Conservation (phyloP, 2,113 vertebrate species). For the Corythoichthys haematopterus region DNA sequence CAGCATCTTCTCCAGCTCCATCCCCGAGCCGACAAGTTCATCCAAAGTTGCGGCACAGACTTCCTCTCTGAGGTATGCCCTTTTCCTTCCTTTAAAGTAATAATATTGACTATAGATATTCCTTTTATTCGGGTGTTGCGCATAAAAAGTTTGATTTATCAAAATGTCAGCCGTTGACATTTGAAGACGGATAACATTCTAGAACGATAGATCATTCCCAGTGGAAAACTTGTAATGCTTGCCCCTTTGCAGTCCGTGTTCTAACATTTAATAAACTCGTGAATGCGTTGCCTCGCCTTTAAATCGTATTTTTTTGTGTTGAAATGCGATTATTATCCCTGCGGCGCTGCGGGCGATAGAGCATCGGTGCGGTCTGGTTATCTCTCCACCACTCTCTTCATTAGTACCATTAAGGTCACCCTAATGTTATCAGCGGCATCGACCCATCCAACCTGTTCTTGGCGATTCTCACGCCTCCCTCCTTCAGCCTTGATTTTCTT, state of each 20-base stretch:
- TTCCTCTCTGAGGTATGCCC: conserved; percentile 48
- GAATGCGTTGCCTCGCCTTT: not conserved
- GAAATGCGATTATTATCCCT: not conserved
- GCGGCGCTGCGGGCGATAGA: conserved; percentile 23
- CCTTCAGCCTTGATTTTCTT: conserved; percentile 13
- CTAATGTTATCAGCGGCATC: conserved; percentile 62
- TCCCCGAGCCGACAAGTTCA: conserved; percentile 38
- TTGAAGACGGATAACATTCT: conserved; percentile 37
- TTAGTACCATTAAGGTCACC: conserved; percentile 55
- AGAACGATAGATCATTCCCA: conserved; percentile 21
- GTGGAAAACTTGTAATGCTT: conserved; percentile 13
- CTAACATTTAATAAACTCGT: not conserved
- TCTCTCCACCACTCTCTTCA: conserved; percentile 59
- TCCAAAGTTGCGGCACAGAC: conserved; percentile 33
- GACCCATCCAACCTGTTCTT: conserved; percentile 32
- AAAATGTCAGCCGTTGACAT: conserved; percentile 54
- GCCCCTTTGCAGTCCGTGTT: not conserved
- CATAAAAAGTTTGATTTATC: conserved; percentile 36
- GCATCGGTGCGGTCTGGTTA: conserved; percentile 23
- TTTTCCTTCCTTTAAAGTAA: conserved; percentile 4
- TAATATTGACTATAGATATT: no score
- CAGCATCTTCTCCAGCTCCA: conserved; percentile 47
- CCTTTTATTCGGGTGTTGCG: conserved; percentile 1
- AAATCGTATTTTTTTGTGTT: not conserved
- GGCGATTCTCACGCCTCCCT: conserved; percentile 11